Evolutionary conservation across 2,113 vertebrate species (phyloP).

Genomic region (Cyanoramphus novaezelandiae): DNA sequence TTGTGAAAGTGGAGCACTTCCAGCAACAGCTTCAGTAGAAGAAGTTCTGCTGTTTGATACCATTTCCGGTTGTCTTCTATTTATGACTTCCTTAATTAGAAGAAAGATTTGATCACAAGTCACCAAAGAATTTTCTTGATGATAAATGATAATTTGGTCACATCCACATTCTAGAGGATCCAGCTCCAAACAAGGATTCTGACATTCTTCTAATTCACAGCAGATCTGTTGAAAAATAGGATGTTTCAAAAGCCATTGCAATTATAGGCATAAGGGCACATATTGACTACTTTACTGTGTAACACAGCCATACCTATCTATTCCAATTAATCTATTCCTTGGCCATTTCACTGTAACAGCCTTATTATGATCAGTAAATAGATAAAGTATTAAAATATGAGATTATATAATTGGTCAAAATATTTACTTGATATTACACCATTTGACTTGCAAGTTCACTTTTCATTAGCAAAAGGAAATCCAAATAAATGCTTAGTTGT

Average conservation of each 20-base stretch:
- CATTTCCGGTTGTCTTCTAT: conserved; percentile 81
- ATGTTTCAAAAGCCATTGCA: not conserved
- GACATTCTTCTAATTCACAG: conserved; percentile 87
- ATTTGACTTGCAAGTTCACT: not conserved
- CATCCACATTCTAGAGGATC: conserved; percentile 79
- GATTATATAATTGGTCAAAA: not conserved
- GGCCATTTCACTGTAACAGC: not conserved
- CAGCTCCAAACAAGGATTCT: conserved; percentile 81
- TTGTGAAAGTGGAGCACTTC: conserved; percentile 92
- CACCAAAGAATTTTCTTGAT: conserved; percentile 73
- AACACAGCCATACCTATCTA: not conserved
- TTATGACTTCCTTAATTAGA: conserved; percentile 86
- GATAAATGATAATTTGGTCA: conserved; percentile 84
- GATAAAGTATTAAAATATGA: not conserved
- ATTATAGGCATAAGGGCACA: not conserved
- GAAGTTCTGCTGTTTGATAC: conserved; percentile 89
- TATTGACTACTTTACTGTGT: not conserved
- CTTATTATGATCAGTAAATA: not conserved
- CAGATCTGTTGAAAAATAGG: conserved; percentile 80
- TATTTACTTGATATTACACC: not conserved
- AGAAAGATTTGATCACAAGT: conserved; percentile 82
- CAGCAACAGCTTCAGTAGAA: conserved; percentile 92
- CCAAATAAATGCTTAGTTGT: not conserved
- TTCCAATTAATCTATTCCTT: not conserved
- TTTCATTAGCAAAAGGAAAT: not conserved